Percentiles rank a stretch among this genome's conserved stretches.
These are phyloP conservation scores for Acomys russatus DNA, from an alignment of 2,797 vertebrate genomes.

Conservation along the genomic window DNA sequence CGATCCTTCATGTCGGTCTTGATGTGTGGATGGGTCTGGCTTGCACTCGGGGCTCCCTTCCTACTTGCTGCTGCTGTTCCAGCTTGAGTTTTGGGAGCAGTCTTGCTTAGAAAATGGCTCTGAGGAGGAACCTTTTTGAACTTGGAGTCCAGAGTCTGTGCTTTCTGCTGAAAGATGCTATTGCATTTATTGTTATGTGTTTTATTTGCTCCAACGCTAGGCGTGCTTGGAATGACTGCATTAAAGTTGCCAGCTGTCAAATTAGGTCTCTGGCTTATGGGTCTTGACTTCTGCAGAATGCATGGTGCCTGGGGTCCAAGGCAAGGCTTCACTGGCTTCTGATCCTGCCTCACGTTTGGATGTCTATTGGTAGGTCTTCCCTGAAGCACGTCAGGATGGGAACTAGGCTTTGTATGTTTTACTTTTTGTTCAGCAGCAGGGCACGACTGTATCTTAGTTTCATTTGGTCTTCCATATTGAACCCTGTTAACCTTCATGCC, in stretches of 20 bases:
- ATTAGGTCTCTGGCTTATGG: background rate
- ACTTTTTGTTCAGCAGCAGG: slow-evolving; percentile 15
- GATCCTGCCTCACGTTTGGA: background rate
- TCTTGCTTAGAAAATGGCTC: background rate
- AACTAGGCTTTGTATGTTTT: background rate
- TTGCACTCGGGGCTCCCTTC: background rate
- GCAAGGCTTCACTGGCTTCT: background rate
- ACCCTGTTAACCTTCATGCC: background rate
- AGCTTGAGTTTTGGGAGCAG: slow-evolving; percentile 55
- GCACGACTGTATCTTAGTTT: slow-evolving; percentile 7
- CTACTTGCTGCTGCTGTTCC: accelerated
- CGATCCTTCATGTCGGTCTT: slow-evolving; percentile 73
- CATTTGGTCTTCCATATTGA: background rate
- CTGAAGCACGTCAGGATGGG: accelerated
- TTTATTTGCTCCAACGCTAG: background rate
- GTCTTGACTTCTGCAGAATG: slow-evolving; percentile 33
- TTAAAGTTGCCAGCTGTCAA: background rate
- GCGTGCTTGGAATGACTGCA: slow-evolving; percentile 22
- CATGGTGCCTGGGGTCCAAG: slow-evolving; percentile 28
- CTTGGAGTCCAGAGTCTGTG: background rate
- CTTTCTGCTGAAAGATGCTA: background rate
- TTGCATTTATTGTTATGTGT: accelerated
- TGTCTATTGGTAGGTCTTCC: background rate
- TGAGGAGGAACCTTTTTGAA: background rate
- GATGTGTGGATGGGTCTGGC: background rate